Evolutionary conservation across 2,797 vertebrate genomes (phyloP), one percentile per base, ranked within the genome.

Genomic region (Momotus momota): DNA sequence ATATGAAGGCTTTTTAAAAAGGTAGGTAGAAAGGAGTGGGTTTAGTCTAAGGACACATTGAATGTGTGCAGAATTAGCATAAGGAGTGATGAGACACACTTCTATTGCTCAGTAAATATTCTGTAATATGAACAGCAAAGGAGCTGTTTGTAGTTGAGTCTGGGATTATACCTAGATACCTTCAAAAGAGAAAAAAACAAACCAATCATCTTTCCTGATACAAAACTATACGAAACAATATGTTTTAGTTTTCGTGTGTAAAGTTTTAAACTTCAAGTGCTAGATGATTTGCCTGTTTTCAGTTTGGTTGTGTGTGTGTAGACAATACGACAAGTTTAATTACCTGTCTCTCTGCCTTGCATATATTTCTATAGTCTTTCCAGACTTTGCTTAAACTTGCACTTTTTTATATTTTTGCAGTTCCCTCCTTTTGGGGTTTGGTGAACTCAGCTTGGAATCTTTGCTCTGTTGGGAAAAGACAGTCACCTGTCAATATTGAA

Each of bases 361-460:
- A 6, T 15, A 6, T 45, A 22, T 69, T 61, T 43, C 26, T 74
- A 13, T 65, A 27, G 20, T 19, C 69, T 27, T 60, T 48, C 69
- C 82, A 93, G 69, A 18, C 49, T 75, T 72, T 9, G 40, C 46
- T 78, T 88, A 51, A 91, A 51, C 40, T 58, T 90, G 17, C 40
- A 14, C 58, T 87, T 97, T 73, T 96, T 90, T 86, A 0, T 97
- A 3, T 96, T 89, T 35, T 96, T 96, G 33, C 96, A 99, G 99
- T 99, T 98, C 99, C 99, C 81, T 99, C 99, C 26, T 99, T 99
- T 97, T 99, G 99, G 99, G 99, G 99, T 73, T 98, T 99, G 98
- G 99, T 99, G 90, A 99, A 99, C 98, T 99, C 99, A 22, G 99
- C 99, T 86, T 99, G 99, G 99, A 99, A 99, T 98, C 98, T 99